Base-by-base conservation (phyloP, 2,113 vertebrate genomes). In the Hippoglossus stenolepis region DNA sequence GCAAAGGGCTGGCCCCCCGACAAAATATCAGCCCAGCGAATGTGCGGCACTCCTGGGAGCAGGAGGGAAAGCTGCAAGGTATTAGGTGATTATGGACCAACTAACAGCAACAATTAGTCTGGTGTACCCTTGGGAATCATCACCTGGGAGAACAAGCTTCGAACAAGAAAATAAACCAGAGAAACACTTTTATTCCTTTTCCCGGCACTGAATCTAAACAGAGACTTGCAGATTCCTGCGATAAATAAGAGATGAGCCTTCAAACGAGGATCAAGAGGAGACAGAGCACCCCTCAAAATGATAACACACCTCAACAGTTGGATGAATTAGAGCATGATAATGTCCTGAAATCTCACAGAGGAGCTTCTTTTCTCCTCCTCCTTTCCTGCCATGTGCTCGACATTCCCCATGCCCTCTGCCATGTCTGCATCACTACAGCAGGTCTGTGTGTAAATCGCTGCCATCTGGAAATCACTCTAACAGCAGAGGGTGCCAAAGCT, bases 401-500 rank as follows among this genome's bases (percentile, higher is more conserved):
- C 75, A 53, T 68, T 58, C 79, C 71, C 77, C 51, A 80, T 83
- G 67, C 73, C 65, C 79, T 88, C 80, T 82, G 65, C 68, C 71
- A 79, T 60, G 77, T 72, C 75, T 85, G 73, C 63, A 71, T 75
- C 70, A 71, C 64, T 65, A 66, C 80, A 77, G 82, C 76, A 82
- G 83, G 24, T 70, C 80, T 87, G 70, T 83, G 84, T 83, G 84
- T 76, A 88, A 78, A 82, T 75, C 86, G 54, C 73, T 83, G 75
- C 85, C 88, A 91, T 91, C 85, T 87, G 81, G 89, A 93, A 80
- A 89, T 80, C 78, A 38, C 87, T 75, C 82, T 84, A 94, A 95
- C 94, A 95, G 92, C 94, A 95, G 94, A 95, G 94, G 94, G 94
- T 93, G 94, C 94, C 93, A 94, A 95, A 95, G 94, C 92, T 94